Base-by-base conservation (phyloP, 2,888 invertebrate genomes). In the Bedellia somnulentella region DNA sequence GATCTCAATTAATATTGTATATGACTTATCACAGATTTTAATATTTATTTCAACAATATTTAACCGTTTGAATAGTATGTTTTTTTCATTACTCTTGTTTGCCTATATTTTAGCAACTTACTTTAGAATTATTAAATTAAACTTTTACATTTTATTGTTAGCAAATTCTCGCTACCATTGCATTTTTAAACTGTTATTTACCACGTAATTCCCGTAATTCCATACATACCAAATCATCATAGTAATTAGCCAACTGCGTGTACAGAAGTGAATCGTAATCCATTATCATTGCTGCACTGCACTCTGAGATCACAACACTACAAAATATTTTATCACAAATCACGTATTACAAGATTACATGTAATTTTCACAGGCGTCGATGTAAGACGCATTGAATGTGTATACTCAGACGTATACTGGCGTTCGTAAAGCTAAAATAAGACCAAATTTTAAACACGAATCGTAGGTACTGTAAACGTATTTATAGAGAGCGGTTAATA, bases 261-360 rank as follows among this genome's bases (percentile, higher is more conserved):
- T 80, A 81, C 44, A 82, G 68, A 49, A 82, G 62, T 55, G 82
- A 78, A 44, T 83, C 82, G 76, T 82, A 82, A 80, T 82, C 82
- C 82, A 82, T 82, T 52, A 44, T 56, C 36, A 41, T 24, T 6
- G 9, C 9, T 18, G 5, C 5, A 18, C 18, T 18, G 5, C 18
- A 18, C 18, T 18, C 5, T 18, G 18, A 5, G 18, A 18, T 18
- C 5, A 18, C 18, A 6, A 5, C 18, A 9, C 5, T 18, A 9
- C 9, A 18, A 6, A 6, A 5, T 10, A 9, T 24, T 24, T 9
- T 9, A 9, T 24, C 10, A 9, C 4, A 41, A 36, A 34, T 34
- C 31, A 36, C 33, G 18, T 6, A 6, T 35, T 29, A 38, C 35
- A 39, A 39, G 45, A 44, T 42, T 46, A 46, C 45, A 43, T 37